Evolutionary conservation across 35 echinoderm and acorn worm genomes (phyloP), one percentile per base, ranked within the genome.

Genomic region (Apostichopus parvimensis): DNA sequence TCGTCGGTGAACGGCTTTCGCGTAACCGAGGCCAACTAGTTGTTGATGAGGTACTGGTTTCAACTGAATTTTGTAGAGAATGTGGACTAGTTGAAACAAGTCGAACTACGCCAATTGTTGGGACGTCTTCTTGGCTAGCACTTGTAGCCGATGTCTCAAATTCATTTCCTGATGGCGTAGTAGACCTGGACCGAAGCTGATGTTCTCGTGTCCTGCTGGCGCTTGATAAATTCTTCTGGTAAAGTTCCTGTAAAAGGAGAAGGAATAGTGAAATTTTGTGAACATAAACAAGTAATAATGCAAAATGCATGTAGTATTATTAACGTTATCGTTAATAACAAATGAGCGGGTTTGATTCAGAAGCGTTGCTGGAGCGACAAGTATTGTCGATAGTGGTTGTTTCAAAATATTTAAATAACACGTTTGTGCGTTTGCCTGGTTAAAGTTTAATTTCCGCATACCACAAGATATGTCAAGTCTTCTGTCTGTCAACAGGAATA

Each of bases 41-140:
- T 75, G 20, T 22, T 18, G 71, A 75, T 75, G 13, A 14, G 14
- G 64, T 68, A 14, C 13, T 17, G 21, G 78, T 18, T 11, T 80
- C 85, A 13, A 14, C 62, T 22, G 14, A 11, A 5, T 53, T 54
- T 4, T 73, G 86, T 12, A 24, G 21, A 54, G 28, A 13, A 21
- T 88, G 1, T 54, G 20, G 24, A 66, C 5, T 53, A 13, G 24
- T 5, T 2, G 86, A 88, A 68, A 88, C 86, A 7, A 88, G 61
- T 72, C 86, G 60, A 9, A 88, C 86, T 9, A 88, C 28, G 8
- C 86, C 86, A 88, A 88, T 52, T 54, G 86, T 88, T 25, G 86
- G 86, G 6, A 88, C 64, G 4, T 88, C 64, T 18, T 8, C 34
- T 0, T 61, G 8, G n/a, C 56, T 22, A n/a, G 23, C 8, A n/a